Base-by-base conservation (phyloP, 2,888 invertebrate species). In the Spodoptera picta region DNA sequence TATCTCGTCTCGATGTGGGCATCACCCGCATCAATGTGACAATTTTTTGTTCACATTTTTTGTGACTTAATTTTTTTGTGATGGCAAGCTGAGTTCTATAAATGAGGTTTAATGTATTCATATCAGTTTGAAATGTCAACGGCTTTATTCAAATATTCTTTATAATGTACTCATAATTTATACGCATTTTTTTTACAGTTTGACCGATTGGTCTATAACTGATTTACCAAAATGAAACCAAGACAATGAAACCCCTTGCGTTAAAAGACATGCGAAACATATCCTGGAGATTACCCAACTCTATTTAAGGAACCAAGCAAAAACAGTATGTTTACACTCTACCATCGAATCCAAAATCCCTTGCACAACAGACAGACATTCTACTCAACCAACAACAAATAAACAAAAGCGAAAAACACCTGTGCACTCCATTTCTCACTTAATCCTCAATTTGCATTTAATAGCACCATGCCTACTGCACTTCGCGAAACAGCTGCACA, bases 21-120 rank as follows among this genome's bases (percentile, higher is more conserved):
- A 75, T 60, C 50, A 45, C 82, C 82, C 81, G 79, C 74, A 82
- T 80, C 48, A 52, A 10, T 58, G 75, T 61, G 69, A 73, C 60
- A 61, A 42, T 66, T 75, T 69, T 74, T 65, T 72, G 43, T 58
- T 10, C 27, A 5, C n/a, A 50, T 11, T 49, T 52, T 60, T 64
- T 66, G 55, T 48, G 45, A n/a, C 53, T 43, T 19, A 46, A 0
- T 44, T 74, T 76, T 76, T 68, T 74, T 66, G 41, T 65, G 10
- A 9, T 2, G 59, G 10, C 50, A 27, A 62, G n/a, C 70, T 60
- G 19, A 41, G 36, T 24, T 57, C 24, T 47, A 50, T 68, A 24
- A 27, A 46, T 54, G 53, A 46, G 36, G 3, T 12, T 43, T 19
- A 43, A 24, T 46, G 27, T 47, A 4, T 46, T 36, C 36, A 36